A percentile compares a stretch with the other conserved stretches of the same genome.
phyloP scores from a whole-genome alignment of 2,888 invertebrate species.

The Pachydiplax longipennis region DNA sequence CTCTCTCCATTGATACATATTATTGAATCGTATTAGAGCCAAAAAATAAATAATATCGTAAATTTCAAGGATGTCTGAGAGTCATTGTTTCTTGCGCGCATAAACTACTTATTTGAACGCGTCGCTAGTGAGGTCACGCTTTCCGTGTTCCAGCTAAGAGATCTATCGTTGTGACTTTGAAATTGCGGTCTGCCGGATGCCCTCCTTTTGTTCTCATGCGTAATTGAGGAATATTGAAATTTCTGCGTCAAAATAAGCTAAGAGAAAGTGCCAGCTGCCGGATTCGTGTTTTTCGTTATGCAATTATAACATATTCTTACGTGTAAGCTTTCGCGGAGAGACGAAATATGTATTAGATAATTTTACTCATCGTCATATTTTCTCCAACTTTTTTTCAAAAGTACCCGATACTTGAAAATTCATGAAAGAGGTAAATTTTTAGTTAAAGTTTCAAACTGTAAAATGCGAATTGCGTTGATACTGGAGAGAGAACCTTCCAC shows the following conservation, averaged over 20 bases:
- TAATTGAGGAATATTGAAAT: background rate
- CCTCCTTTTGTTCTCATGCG: background rate
- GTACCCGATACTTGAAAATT: too few species aligned
- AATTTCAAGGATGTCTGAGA: too few species aligned
- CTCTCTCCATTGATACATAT: too few species aligned
- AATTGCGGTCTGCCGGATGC: too few species aligned
- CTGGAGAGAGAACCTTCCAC: too few species aligned
- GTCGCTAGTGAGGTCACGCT: background rate
- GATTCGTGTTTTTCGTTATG: background rate
- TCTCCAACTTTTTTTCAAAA: background rate
- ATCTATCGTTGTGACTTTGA: slow-evolving; percentile 1
- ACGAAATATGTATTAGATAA: background rate
- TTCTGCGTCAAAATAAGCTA: background rate
- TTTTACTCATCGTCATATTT: background rate
- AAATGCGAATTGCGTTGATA: too few species aligned
- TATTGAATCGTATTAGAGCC: too few species aligned
- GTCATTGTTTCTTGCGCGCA: too few species aligned
- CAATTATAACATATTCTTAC: background rate
- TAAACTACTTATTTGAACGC: background rate
- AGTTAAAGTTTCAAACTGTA: too few species aligned
- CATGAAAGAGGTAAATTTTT: too few species aligned
- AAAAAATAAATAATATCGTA: too few species aligned
- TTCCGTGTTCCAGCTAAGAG: background rate
- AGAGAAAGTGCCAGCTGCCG: background rate
- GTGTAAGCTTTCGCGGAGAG: background rate